Conservation (phyloP, 2,113 vertebrate species). For the Alosa alosa region DNA sequence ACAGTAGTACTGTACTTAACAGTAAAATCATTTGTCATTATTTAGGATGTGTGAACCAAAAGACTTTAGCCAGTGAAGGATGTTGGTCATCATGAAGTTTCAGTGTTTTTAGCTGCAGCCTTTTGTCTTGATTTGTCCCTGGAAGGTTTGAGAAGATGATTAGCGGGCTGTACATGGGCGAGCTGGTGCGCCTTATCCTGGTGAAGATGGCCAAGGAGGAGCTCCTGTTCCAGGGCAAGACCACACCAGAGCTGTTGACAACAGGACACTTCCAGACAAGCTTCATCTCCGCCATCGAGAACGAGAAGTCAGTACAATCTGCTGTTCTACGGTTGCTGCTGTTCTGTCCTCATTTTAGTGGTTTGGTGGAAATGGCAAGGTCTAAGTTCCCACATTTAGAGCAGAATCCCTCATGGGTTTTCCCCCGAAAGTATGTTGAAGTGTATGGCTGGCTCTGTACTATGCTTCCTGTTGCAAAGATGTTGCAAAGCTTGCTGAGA, state of each 20-base stretch:
- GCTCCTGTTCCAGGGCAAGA: constrained; percentile 81
- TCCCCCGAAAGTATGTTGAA: no score
- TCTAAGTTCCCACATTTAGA: no score
- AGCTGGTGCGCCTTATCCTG: constrained; percentile 91
- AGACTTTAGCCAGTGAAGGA: neutral
- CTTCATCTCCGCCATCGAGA: constrained; percentile 86
- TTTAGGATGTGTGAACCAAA: neutral
- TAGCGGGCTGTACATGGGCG: constrained; percentile 97
- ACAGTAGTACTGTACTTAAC: neutral
- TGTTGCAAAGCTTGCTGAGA: no score
- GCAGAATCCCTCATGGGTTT: no score
- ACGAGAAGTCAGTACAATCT: constrained; percentile 63
- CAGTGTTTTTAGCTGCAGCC: neutral
- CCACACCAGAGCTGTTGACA: constrained; percentile 77
- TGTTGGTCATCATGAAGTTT: neutral
- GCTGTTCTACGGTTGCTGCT: neutral
- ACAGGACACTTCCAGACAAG: constrained; percentile 83
- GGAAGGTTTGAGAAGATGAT: constrained; percentile 99
- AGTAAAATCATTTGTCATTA: neutral
- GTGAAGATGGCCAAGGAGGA: constrained; percentile 91
- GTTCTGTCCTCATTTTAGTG: no score
- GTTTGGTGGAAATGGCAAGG: no score
- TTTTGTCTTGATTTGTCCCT: neutral
- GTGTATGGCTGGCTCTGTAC: no score
- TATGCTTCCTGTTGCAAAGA: no score